phyloP scores from a whole-genome alignment of 2,888 invertebrate genomes.

The Leptinotarsa juncta region DNA sequence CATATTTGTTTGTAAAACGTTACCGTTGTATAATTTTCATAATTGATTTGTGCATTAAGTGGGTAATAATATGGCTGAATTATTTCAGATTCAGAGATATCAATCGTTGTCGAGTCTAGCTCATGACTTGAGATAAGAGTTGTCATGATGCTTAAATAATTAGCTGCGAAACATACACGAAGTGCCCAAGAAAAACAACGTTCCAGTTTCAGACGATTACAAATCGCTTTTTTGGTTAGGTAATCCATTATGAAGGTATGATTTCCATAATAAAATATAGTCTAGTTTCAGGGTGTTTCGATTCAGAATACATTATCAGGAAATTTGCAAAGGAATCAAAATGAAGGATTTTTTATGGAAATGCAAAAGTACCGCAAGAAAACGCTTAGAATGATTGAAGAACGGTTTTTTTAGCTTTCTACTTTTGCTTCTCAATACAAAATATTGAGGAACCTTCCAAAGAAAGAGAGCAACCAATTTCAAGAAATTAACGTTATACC shows the following conservation, averaged over 20 bases:
- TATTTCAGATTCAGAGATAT: slow-evolving; percentile 27
- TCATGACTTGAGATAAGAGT: slow-evolving; percentile 17
- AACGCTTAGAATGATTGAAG: no score
- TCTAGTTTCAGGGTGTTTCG: background rate
- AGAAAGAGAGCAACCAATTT: no score
- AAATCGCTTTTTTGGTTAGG: background rate
- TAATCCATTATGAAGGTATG: background rate
- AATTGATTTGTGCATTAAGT: slow-evolving; percentile 40
- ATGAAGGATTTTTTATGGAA: background rate
- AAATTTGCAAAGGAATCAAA: background rate
- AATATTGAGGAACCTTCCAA: no score
- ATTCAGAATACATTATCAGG: background rate
- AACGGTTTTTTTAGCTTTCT: no score
- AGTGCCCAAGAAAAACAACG: slow-evolving; percentile 8
- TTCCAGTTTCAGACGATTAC: slow-evolving; percentile 8
- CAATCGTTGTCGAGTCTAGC: slow-evolving; percentile 18
- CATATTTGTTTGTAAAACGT: slow-evolving; percentile 39
- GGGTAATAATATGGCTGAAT: slow-evolving; percentile 28
- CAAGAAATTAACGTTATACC: no score
- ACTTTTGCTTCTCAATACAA: no score
- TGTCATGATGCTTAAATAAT: slow-evolving; percentile 8
- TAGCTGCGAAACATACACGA: slow-evolving; percentile 6
- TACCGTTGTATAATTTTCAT: slow-evolving; percentile 41
- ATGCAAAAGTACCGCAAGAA: no score
- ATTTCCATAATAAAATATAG: background rate